Conservation (phyloP, 2,797 vertebrate genomes). For the Microcaecilia unicolor region DNA sequence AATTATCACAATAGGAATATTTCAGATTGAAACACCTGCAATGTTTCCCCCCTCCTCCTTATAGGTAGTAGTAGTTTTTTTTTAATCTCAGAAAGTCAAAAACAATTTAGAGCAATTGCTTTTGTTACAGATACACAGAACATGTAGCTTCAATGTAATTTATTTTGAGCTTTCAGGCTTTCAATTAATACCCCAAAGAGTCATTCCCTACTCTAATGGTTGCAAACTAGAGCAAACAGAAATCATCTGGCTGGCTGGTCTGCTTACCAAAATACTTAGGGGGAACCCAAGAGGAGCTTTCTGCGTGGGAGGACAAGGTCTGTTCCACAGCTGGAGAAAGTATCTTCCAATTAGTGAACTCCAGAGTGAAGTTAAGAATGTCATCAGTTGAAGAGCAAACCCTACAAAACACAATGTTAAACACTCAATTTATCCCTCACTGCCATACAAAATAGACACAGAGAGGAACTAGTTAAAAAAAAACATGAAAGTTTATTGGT, state of each 20-base stretch:
- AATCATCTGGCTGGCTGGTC: slow-evolving; percentile 5
- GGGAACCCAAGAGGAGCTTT: slow-evolving; percentile 23
- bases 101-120: background rate
- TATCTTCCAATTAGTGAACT: slow-evolving; percentile 53
- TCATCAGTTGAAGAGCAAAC: slow-evolving; percentile 30
- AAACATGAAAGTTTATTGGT: background rate
- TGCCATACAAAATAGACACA: background rate
- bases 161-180: background rate
- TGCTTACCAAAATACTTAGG: slow-evolving; percentile 40
- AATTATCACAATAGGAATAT: slow-evolving; percentile 1
- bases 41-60: background rate
- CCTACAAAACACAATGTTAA: slow-evolving; percentile 22
- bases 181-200: background rate
- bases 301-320: slow-evolving; percentile 26
- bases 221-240: background rate
- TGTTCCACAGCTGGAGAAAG: slow-evolving; percentile 33
- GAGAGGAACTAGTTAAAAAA: background rate
- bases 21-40: background rate
- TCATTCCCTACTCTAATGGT: slow-evolving; percentile 7
- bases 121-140: too few species aligned
- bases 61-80: too few species aligned
- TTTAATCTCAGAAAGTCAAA: slow-evolving; percentile 2
- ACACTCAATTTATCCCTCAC: background rate
- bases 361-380: slow-evolving; percentile 43
- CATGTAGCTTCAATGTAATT: background rate